Evolutionary conservation across 1,140 invertebrate genomes (phyloP), one percentile per base, ranked within the genome.

Genomic region (Dreissena rostriformis): DNA sequence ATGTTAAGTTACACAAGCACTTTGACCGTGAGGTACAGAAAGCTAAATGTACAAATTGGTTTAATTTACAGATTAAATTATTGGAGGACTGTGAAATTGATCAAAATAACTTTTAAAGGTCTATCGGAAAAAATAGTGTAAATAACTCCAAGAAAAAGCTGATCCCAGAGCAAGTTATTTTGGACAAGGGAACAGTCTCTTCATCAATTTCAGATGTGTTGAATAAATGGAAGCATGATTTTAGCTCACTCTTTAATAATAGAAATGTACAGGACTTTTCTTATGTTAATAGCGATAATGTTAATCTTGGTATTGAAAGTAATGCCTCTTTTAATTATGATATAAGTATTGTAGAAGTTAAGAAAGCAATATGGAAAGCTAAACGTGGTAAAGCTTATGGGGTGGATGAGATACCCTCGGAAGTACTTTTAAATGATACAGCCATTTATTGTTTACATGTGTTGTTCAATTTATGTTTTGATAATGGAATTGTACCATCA

Each of bases 1-100:
- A 71, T 80, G 78, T 72, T 61, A 28, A 29, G 12, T 71, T 17
- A 17, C 26, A 67, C 19, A 80, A 71, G 26, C 15, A 29, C 2
- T 80, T 80, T 80, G 78, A 80, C 71, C 28, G 67, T 61, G 78
- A 80, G 49, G 68, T 72, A 7, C 78, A 80, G 24, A 19, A 28
- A 15, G 15, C 67, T 29, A 65, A 80, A 29, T 53, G 78, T 10
- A 22, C 39, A 61, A 61, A 80, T 28, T 80, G 78, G 78, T 80
- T 51, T 49, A 22, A 19, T 12, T 10, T 78, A 14, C 76, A 78
- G n/a, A 52, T 52, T n/a, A 17, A 78, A 12, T 11, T 78, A 0
- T 53, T 78, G 22, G 24, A 80, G 26, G 57, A 71, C 17, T 80
- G 78, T 72, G 71, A 71, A 10, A 68, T 72, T 61, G 68, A 72